Conservation (phyloP, 2,113 vertebrate species). For the Chaetodon auriga region DNA sequence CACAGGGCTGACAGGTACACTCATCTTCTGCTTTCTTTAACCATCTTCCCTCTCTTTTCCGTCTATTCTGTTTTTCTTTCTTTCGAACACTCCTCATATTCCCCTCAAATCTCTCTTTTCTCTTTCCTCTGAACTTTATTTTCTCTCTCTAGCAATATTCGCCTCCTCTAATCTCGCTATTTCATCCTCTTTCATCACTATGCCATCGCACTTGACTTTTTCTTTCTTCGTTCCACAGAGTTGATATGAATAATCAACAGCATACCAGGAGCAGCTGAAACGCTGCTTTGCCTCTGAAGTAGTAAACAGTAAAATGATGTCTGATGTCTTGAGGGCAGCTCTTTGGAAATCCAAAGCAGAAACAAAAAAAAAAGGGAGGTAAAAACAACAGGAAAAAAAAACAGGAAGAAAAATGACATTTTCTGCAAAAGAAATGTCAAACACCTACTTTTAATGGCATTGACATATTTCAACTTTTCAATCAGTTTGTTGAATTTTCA, state of each 20-base stretch:
- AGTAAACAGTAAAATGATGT: slow-evolving; percentile 61
- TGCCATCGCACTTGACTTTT: slow-evolving; percentile 62
- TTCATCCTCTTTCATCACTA: slow-evolving; percentile 79
- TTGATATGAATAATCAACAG: slow-evolving; percentile 76
- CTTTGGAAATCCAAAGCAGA: slow-evolving; percentile 37
- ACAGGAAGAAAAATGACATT: background rate
- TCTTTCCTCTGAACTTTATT: slow-evolving; percentile 39
- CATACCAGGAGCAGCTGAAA: slow-evolving; percentile 45
- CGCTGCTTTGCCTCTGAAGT: slow-evolving; percentile 58
- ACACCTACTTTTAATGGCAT: slow-evolving; percentile 31
- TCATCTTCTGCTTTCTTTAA: slow-evolving; percentile 45
- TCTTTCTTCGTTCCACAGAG: slow-evolving; percentile 43
- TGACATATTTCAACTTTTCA: slow-evolving; percentile 30
- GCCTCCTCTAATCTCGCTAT: slow-evolving; percentile 64
- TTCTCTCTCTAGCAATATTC: slow-evolving; percentile 61
- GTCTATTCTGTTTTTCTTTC: slow-evolving; percentile 33
- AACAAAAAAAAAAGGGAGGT: slow-evolving; percentile 5
- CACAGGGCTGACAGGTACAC: slow-evolving; percentile 71
- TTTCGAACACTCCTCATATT: slow-evolving; percentile 10
- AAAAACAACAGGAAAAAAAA: slow-evolving; percentile 8
- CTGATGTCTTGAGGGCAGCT: slow-evolving; percentile 53
- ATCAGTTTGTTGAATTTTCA: background rate
- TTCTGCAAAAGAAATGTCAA: slow-evolving; percentile 34
- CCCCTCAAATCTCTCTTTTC: slow-evolving; percentile 28
- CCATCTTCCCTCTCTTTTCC: slow-evolving; percentile 27